Evolutionary conservation across 2,888 invertebrate species (phyloP), one percentile per base, ranked within the genome.

Genomic region (Drosophila pseudotakahashii): DNA sequence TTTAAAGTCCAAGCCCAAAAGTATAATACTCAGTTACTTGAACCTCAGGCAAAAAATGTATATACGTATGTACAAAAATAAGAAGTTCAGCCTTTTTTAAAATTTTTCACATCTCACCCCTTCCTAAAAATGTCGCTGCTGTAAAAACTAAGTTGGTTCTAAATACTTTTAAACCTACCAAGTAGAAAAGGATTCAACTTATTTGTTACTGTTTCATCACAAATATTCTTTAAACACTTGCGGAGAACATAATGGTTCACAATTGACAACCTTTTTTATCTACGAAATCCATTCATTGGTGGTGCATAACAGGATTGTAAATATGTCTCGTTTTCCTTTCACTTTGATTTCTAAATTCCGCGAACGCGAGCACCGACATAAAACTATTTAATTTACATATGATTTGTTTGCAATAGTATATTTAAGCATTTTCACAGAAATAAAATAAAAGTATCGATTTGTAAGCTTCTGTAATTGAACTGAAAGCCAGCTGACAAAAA

Each of bases 401-500:
- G 16, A 48, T 13, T 34, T 13, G 13, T 34, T 34, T 48, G 48
- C 16, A 19, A 34, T 34, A 19, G 11, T 48, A 48, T 34, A 34
- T 48, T 34, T 34, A 34, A 32, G 34, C 11, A 32, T 32, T 47
- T 47, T 47, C 30, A 47, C 11, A 16, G 16, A 44, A 48, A 16
- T 32, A 48, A 48, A 48, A 34, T 34, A 19, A 62, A 68, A 13
- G 53, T 83, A 81, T 81, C 77, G 81, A 81, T 81, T 81, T 59
- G 37, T 53, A 63, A 80, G 77, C 63, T 77, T 76, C 68, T 48
- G 48, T 34, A 58, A 64, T 48, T 34, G 54, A 59, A 66, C 60
- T 48, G 61, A 47, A 34, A 47, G 16, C 39, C 45, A 64, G 67
- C 66, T 47, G 48, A 51, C 44, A 47, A 44, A 54, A 50, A 52